These are phyloP conservation scores for Octodon degus DNA, from an alignment of 2,113 vertebrate species.

Conservation along the genomic window DNA sequence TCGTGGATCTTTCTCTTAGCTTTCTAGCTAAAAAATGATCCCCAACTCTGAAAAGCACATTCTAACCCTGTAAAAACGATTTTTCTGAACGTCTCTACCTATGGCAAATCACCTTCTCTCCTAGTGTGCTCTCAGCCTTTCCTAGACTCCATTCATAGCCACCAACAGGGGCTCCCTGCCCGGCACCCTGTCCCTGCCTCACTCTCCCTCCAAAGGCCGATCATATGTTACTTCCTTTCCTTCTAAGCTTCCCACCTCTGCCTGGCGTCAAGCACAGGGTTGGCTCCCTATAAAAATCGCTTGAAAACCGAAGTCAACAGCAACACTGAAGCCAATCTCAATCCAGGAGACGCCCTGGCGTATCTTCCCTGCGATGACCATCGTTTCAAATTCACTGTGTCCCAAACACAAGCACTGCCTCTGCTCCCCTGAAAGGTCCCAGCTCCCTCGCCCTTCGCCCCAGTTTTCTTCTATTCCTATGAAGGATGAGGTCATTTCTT, in stretches of 20 bases:
- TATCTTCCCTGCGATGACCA: not conserved
- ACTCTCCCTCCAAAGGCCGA: not conserved
- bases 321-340: not conserved
- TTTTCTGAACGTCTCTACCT: not conserved
- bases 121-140: not conserved
- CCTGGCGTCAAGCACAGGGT: not conserved
- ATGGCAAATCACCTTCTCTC: not conserved
- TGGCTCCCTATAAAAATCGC: not conserved
- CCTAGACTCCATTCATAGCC: not conserved
- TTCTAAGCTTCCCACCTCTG: not conserved
- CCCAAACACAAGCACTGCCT: not conserved
- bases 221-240: not conserved
- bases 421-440: not conserved
- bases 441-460: not conserved
- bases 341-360: not conserved
- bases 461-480: not conserved
- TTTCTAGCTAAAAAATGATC: slow-evolving; percentile 3
- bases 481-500: not conserved
- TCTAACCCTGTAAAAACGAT: not conserved
- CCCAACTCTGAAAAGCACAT: not conserved
- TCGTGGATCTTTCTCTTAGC: not conserved
- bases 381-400: not conserved
- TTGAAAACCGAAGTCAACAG: not conserved
- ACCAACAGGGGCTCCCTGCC: not conserved
- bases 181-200: not conserved